phyloP scores from a whole-genome alignment of 1,140 invertebrate species.

The Cherax quadricarinatus region DNA sequence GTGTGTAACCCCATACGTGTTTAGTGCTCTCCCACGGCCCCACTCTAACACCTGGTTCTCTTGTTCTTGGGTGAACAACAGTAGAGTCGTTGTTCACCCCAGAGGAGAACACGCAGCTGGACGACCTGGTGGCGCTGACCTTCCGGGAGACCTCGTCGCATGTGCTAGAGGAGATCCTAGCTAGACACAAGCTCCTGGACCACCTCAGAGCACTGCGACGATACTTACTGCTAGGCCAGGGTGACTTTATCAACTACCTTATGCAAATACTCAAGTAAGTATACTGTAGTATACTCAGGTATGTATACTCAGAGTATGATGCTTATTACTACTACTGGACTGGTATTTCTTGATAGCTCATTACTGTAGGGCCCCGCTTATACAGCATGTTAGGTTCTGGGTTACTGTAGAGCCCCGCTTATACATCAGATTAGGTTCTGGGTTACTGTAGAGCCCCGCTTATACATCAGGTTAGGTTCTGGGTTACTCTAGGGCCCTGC shows the following conservation, averaged over 20 bases:
- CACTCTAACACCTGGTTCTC: slow-evolving; percentile 22
- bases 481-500: no score
- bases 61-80: slow-evolving; percentile 73
- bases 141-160: slow-evolving; percentile 91
- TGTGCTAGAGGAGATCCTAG: slow-evolving; percentile 90
- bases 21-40: not conserved
- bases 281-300: not conserved
- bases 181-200: slow-evolving; percentile 92
- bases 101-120: slow-evolving; percentile 85
- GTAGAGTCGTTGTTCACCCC: slow-evolving; percentile 84
- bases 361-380: no score
- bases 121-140: slow-evolving; percentile 87
- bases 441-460: no score
- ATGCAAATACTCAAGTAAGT: slow-evolving; percentile 92
- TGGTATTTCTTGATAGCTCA: no score
- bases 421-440: no score
- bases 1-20: no score
- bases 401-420: no score
- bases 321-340: no score
- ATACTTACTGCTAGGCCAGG: slow-evolving; percentile 95
- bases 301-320: no score
- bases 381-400: no score
- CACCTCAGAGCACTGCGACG: slow-evolving; percentile 93
- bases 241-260: slow-evolving; percentile 95
- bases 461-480: no score